Conservation (phyloP, 2,888 invertebrate genomes). For the Mythimna loreyi region DNA sequence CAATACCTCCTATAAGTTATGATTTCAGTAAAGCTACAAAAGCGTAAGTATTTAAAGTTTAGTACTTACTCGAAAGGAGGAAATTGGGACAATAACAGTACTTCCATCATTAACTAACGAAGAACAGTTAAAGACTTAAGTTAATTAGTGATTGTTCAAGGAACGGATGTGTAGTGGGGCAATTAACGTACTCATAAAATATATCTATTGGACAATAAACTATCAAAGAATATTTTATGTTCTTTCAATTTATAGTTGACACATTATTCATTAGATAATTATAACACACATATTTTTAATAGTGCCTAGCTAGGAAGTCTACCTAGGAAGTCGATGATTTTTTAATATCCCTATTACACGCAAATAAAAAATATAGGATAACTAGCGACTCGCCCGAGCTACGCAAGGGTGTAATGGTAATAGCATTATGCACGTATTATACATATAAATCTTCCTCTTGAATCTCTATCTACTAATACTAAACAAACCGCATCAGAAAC, state of each 20-base stretch:
- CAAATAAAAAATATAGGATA: too few relatives aligned
- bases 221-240: constrained; percentile 23
- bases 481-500: too few relatives aligned
- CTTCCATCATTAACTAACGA: constrained; percentile 34
- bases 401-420: too few relatives aligned
- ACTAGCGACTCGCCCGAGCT: too few relatives aligned
- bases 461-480: too few relatives aligned
- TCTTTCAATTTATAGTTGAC: constrained; percentile 7
- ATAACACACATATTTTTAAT: constrained; percentile 26
- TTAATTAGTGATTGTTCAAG: constrained; percentile 47
- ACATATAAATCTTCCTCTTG: too few relatives aligned
- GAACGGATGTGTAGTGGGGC: constrained; percentile 34
- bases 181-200: constrained; percentile 43
- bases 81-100: constrained; percentile 55
- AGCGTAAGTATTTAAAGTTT: background rate
- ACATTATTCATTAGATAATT: constrained; percentile 4
- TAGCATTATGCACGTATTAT: too few relatives aligned
- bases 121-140: constrained; percentile 31
- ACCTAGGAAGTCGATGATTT: constrained; percentile 18
- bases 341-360: too few relatives aligned
- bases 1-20: too few relatives aligned
- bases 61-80: background rate
- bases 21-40: background rate
- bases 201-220: constrained; percentile 4
- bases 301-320: constrained; percentile 16